Percentiles rank a stretch among this genome's conserved stretches.
Conservation (phyloP, 2,113 vertebrate species). For the Sminthopsis crassicaudata region DNA sequence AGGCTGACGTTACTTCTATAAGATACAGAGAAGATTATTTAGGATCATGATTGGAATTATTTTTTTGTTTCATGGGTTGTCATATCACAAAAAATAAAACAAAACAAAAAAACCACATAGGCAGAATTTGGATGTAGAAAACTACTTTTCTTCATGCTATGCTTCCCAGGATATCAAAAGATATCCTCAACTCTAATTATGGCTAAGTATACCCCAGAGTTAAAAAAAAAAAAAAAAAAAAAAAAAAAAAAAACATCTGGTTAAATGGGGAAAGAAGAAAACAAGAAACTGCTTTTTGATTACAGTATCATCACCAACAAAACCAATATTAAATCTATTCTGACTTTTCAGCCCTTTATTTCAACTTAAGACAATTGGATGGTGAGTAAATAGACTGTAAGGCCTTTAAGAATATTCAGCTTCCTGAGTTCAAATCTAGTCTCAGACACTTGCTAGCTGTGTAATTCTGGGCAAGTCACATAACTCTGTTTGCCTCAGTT, state of each 20-base stretch:
- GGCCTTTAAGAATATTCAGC: background rate
- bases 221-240: background rate
- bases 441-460: background rate
- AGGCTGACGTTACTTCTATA: background rate
- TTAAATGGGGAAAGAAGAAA: background rate
- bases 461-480: background rate
- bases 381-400: background rate
- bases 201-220: background rate
- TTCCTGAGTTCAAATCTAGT: background rate
- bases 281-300: background rate
- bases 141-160: background rate
- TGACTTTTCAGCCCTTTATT: background rate
- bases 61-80: background rate
- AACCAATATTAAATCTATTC: background rate
- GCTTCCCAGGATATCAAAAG: background rate
- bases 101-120: background rate
- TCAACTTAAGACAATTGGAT: background rate
- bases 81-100: background rate
- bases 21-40: background rate
- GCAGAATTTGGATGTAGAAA: background rate
- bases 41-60: background rate
- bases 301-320: background rate
- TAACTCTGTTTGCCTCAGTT: background rate
- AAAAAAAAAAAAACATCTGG: background rate
- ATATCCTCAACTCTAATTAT: background rate